Conservation (phyloP, 1,140 invertebrate genomes). For the Drosophila sucinea region DNA sequence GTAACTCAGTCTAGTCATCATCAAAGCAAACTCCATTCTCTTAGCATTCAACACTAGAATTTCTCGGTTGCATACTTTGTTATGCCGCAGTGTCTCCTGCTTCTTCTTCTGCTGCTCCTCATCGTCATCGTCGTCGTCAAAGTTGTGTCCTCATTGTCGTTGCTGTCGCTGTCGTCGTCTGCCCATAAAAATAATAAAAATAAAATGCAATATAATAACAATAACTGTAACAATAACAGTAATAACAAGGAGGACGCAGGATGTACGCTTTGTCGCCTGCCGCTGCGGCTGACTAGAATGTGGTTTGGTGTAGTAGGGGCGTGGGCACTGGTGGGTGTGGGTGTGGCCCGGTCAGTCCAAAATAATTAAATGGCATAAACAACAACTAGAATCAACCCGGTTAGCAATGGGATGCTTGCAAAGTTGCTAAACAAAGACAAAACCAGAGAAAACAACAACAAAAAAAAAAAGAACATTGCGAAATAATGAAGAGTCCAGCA, state of each 20-base stretch:
- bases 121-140: background rate
- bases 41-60: too few species aligned
- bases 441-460: background rate
- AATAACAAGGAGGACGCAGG: slow-evolving; percentile 52
- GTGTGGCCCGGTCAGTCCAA: slow-evolving; percentile 32
- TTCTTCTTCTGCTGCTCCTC: too few species aligned
- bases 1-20: background rate
- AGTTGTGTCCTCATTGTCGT: slow-evolving; percentile 18
- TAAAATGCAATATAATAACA: slow-evolving; percentile 69
- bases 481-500: slow-evolving; percentile 49
- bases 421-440: slow-evolving; percentile 4
- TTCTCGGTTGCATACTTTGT: too few species aligned
- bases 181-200: slow-evolving; percentile 61
- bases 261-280: slow-evolving; percentile 33
- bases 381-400: slow-evolving; percentile 10
- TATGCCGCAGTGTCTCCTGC: too few species aligned
- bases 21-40: background rate
- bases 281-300: slow-evolving; percentile 26
- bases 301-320: background rate
- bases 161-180: slow-evolving; percentile 17
- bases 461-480: slow-evolving; percentile 26
- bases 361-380: slow-evolving; percentile 72
- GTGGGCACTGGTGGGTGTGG: background rate
- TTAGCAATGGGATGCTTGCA: slow-evolving; percentile 12
- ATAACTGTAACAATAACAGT: slow-evolving; percentile 68